Evolutionary conservation across 2,797 vertebrate species (phyloP), one percentile per base, ranked within the genome.

Genomic region (Gallirallus australis): DNA sequence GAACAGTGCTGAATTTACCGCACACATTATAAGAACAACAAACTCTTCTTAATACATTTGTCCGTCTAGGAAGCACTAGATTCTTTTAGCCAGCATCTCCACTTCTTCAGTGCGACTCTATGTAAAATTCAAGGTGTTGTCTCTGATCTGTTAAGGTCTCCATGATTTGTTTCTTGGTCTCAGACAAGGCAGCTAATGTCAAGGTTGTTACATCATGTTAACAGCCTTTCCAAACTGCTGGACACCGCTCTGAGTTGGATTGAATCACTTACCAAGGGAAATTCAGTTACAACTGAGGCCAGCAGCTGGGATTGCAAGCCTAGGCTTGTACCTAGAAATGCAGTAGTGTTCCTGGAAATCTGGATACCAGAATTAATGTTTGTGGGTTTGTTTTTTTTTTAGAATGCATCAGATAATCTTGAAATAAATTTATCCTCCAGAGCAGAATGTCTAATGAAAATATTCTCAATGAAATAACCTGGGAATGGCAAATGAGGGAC

Each of bases 151-250:
- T 56, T 79, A 70, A 91, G 28, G 19, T 79, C 42, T 48, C 30
- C n/a, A 21, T 27, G 50, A 79, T 90, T 95, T 79, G n/a, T 84
- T 93, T 94, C 80, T 69, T 90, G 63, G 59, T 42, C n/a, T 72
- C 53, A 81, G 40, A n/a, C 0, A 1, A 82, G n/a, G 65, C 39
- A 89, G 66, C 40, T 81, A 69, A 86, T 7, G 9, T 76, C 59
- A 76, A 93, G 90, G 82, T 63, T 94, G 77, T 90, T 86, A 91
- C 66, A 76, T 86, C 66, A 24, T 0, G 6, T 90, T 95, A 95
- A n/a, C 31, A 86, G 37, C 47, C 40, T 94, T 94, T 88, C 76
- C 64, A 83, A 87, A 82, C 60, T 60, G 33, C 87, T 86, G 72
- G 89, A 86, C 79, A 56, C 20, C 24, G n/a, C 65, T 1, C 65